Base-by-base conservation (phyloP, 2,888 invertebrate species). In the Drosophila paranaensis region DNA sequence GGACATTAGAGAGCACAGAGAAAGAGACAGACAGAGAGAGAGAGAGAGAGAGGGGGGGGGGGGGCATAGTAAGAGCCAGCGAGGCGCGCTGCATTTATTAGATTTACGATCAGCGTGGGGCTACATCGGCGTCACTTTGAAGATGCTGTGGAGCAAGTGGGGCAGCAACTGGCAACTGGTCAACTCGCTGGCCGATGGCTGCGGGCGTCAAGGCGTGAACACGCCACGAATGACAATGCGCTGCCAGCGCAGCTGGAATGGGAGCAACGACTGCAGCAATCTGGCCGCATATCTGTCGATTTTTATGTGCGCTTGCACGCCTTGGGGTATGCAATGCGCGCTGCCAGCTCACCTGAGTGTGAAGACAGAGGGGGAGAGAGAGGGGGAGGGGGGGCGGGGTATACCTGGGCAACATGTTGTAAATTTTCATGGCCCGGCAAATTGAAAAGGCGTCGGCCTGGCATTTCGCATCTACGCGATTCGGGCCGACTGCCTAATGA, bases 261-360 rank as follows among this genome's bases (percentile, higher is more conserved):
- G 35, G 64, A 65, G 58, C 68, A 73, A 40, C 65, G 53, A 20
- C 56, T 33, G 45, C 66, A 72, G 33, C 71, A 69, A 74, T 68
- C 78, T 78, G 71, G 74, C 60, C 61, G 76, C 82, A 81, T 85
- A 77, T 81, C 85, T 90, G 90, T 90, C 88, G 90, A 90, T 88
- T 91, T 91, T 91, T 90, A 91, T 90, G 90, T 91, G 90, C 90
- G 89, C 90, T 85, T 82, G 79, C 79, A 87, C 80, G 79, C 91
- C 91, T 82, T 66, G 70, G 91, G 91, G 74, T 91, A 91, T 86
- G 91, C 91, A 90, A 90, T 84, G 85, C 79, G 84, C 79, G 10
- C 33, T 33, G 33, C 33, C 43, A n/a, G 40, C 40, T 6, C 51
- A 35, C 46, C 13, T 27, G 35, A 16, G 20, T 14, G 13, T 30